Percentiles rank a stretch among this genome's conserved stretches.
Evolutionary conservation across 2,797 vertebrate species (phyloP).

Genomic region (Enteromius viviparus): DNA sequence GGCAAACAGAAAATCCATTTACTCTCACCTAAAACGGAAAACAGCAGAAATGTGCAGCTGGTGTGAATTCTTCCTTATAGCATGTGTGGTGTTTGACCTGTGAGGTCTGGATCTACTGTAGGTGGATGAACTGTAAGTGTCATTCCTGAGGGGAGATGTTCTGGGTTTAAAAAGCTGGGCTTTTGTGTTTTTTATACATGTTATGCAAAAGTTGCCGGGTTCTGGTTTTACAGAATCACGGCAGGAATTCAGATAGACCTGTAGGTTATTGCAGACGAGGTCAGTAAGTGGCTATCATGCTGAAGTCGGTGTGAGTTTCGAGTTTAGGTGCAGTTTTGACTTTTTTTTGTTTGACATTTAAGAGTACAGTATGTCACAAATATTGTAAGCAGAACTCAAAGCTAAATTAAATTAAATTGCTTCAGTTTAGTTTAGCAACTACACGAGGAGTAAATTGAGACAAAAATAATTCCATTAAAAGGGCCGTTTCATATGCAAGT

Average conservation of each 20-base stretch:
- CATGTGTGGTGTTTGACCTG: background rate
- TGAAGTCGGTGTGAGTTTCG: background rate
- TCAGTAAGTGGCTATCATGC: background rate
- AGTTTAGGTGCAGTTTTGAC: background rate
- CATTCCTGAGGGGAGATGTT: background rate
- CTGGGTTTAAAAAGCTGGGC: background rate
- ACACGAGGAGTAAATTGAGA: background rate
- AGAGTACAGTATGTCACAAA: background rate
- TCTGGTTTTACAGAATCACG: background rate
- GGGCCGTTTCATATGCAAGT: background rate
- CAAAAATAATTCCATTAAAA: background rate
- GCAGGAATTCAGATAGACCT: background rate
- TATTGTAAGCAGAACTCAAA: background rate
- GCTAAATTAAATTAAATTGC: too few relatives aligned
- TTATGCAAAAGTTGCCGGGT: background rate
- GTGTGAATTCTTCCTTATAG: background rate
- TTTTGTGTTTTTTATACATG: background rate
- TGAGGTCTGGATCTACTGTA: background rate
- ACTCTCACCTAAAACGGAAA: background rate
- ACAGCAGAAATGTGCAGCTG: slow-evolving; percentile 2
- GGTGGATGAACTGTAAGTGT: slow-evolving; percentile 13
- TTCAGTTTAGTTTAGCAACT: background rate
- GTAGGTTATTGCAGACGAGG: background rate
- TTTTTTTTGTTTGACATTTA: background rate
- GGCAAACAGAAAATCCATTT: background rate